phyloP scores from a whole-genome alignment of 2,797 vertebrate species.

The Tapera naevia region DNA sequence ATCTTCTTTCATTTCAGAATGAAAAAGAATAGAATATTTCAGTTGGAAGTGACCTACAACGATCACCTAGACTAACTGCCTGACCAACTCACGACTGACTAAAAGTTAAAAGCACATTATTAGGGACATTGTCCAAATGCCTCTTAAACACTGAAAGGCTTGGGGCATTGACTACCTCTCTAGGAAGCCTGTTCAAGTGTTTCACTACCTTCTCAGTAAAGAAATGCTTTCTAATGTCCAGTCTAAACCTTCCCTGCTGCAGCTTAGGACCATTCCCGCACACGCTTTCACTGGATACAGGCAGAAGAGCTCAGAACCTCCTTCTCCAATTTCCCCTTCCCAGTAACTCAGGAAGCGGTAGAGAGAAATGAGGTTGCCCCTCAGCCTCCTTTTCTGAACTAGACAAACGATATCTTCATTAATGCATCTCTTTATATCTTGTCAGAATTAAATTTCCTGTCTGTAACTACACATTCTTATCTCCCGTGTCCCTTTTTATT shows the following conservation, averaged over 20 bases:
- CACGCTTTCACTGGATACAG: not conserved
- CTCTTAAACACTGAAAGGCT: not conserved
- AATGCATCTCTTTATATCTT: not conserved
- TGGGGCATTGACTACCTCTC: not conserved
- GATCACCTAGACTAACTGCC: not conserved
- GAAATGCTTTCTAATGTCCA: not conserved
- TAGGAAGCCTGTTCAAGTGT: not conserved
- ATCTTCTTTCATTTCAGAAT: not conserved
- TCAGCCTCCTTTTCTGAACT: not conserved
- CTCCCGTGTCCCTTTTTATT: not conserved
- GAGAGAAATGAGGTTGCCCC: not conserved
- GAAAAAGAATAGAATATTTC: not conserved
- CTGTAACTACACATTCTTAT: not conserved
- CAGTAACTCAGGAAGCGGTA: not conserved
- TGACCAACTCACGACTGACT: not conserved
- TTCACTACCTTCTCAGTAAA: not conserved
- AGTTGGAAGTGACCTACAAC: not conserved
- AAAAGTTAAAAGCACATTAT: not conserved
- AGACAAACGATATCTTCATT: not conserved
- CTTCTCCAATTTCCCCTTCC: not conserved
- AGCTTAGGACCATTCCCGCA: not conserved
- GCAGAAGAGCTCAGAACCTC: not conserved
- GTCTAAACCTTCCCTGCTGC: not conserved
- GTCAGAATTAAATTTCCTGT: not conserved
- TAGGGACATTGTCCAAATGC: not conserved